Percentiles rank a stretch among this genome's conserved stretches.
phyloP scores from a whole-genome alignment of 1,140 invertebrate genomes.

The Achroia grisella region DNA sequence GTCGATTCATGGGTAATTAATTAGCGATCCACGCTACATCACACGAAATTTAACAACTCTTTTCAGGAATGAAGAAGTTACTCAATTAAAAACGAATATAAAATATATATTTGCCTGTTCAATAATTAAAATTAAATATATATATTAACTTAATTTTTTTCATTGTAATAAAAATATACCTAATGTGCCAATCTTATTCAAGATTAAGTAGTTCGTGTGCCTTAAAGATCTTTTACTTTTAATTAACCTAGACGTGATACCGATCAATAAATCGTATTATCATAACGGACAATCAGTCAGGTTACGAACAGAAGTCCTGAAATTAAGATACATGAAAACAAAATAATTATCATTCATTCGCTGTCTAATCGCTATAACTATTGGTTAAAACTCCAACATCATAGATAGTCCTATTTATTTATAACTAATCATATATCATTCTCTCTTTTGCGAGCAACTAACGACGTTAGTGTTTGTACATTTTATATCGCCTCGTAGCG shows the following conservation, averaged over 20 bases:
- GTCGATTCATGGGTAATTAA: too few relatives aligned
- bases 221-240: conserved; percentile 10
- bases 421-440: conserved; percentile 41
- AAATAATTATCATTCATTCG: conserved; percentile 13
- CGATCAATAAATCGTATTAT: conserved; percentile 14
- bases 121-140: background rate
- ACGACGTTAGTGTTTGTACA: conserved; percentile 45
- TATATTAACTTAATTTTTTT: conserved; percentile 1
- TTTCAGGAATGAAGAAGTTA: too few relatives aligned
- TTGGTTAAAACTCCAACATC: conserved; percentile 35
- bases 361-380: conserved; percentile 22
- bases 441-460: conserved; percentile 33
- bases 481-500: conserved; percentile 10
- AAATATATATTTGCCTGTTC: too few relatives aligned
- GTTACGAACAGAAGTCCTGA: conserved; percentile 15
- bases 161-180: background rate
- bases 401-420: conserved; percentile 47
- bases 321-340: conserved; percentile 9
- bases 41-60: too few relatives aligned
- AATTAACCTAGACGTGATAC: conserved; percentile 10
- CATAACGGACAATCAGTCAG: conserved; percentile 20
- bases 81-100: too few relatives aligned
- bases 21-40: too few relatives aligned
- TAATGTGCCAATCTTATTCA: conserved; percentile 8
- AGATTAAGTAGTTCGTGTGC: conserved; percentile 27